Percentiles rank a stretch among this genome's conserved stretches.
Conservation (phyloP, 2,113 vertebrate species). For the Vanacampus margaritifer region DNA sequence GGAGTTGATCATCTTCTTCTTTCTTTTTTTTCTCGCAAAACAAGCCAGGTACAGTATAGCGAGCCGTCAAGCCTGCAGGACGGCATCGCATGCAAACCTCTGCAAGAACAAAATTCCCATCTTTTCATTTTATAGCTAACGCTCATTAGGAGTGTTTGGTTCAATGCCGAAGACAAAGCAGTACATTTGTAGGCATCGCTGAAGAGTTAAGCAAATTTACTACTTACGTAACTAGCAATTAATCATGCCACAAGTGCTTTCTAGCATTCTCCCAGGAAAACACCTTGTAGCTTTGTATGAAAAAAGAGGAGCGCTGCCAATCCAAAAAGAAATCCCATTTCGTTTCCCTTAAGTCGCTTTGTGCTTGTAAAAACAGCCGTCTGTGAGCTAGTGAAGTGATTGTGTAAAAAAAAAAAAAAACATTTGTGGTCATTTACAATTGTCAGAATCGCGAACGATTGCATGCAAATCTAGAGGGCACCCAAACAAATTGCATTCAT, state of each 20-base stretch:
- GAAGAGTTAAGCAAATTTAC: slow-evolving; percentile 43
- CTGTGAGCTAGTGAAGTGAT: not conserved
- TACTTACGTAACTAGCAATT: slow-evolving; percentile 53
- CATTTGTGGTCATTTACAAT: too few relatives aligned
- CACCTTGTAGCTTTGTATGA: slow-evolving; percentile 11
- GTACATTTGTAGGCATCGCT: slow-evolving; percentile 30
- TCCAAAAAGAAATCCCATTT: not conserved
- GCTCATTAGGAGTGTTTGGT: slow-evolving; percentile 5
- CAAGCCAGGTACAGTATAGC: not conserved
- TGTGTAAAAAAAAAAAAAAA: not conserved
- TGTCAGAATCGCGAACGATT: not conserved
- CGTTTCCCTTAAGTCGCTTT: not conserved
- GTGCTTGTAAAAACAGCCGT: not conserved
- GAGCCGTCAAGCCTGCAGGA: rapidly evolving
- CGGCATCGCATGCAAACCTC: not conserved
- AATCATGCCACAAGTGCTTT: slow-evolving; percentile 37
- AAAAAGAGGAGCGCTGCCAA: not conserved
- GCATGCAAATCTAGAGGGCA: slow-evolving; percentile 23
- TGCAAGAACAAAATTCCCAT: not conserved
- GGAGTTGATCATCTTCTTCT: slow-evolving; percentile 36
- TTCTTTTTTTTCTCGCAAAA: not conserved
- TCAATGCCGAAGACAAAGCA: slow-evolving; percentile 35
- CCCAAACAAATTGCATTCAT: slow-evolving; percentile 67
- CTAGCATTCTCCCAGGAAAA: slow-evolving; percentile 1
- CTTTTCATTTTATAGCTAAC: slow-evolving; percentile 1